phyloP scores from a whole-genome alignment of 2,888 invertebrate genomes.

The Eupsilia transversa region DNA sequence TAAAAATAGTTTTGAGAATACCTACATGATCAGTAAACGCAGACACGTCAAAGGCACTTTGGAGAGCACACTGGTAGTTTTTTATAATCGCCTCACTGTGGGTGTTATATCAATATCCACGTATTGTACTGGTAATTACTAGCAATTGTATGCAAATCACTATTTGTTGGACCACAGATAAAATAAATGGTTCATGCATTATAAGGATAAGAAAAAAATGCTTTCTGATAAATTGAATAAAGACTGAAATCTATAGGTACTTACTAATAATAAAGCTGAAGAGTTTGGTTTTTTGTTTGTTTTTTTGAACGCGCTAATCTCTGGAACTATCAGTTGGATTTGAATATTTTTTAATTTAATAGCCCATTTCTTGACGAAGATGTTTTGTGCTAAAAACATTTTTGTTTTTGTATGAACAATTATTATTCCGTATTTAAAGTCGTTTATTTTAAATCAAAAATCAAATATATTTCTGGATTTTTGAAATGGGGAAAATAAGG shows the following conservation, averaged over 20 bases:
- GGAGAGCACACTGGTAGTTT: slow-evolving; percentile 19
- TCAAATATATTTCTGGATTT: too few species aligned
- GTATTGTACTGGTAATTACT: slow-evolving; percentile 61
- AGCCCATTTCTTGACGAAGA: too few species aligned
- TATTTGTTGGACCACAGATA: slow-evolving; percentile 54
- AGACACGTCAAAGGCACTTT: slow-evolving; percentile 22
- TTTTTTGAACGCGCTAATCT: too few species aligned
- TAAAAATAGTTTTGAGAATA: slow-evolving; percentile 20
- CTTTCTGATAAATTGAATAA: slow-evolving; percentile 9
- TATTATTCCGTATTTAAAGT: too few species aligned
- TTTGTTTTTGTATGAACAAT: too few species aligned
- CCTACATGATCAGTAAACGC: background rate
- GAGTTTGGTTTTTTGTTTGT: too few species aligned
- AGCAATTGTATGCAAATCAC: slow-evolving; percentile 66
- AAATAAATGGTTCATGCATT: slow-evolving; percentile 46
- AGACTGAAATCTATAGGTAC: background rate
- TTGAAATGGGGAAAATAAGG: too few species aligned
- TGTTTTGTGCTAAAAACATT: too few species aligned
- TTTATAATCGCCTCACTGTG: slow-evolving; percentile 37
- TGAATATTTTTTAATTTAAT: too few species aligned
- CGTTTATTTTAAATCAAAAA: too few species aligned
- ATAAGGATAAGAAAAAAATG: slow-evolving; percentile 30
- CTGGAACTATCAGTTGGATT: too few species aligned
- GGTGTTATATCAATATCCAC: slow-evolving; percentile 59
- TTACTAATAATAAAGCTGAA: too few species aligned